Evolutionary conservation across 2,113 vertebrate species (phyloP).

Genomic region (Xiphophorus hellerii): DNA sequence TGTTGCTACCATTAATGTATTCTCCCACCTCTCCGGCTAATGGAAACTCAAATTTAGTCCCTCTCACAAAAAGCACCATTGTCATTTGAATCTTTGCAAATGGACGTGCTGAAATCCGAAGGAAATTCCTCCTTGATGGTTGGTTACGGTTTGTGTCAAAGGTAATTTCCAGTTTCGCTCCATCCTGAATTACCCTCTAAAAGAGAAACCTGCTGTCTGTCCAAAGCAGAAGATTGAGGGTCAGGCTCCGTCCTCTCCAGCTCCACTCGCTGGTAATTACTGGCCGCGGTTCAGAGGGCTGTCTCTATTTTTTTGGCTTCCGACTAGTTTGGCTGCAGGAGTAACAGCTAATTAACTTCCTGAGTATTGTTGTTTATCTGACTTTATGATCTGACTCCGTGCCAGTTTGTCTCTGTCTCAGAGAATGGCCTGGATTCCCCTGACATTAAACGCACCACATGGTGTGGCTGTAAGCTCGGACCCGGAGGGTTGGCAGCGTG

Average conservation of each 20-base stretch:
- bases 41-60: constrained; percentile 59
- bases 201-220: constrained; percentile 18
- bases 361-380: constrained; percentile 71
- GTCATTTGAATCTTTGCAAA: constrained; percentile 53
- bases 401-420: constrained; percentile 41
- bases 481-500: constrained; percentile 49
- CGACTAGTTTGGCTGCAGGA: constrained; percentile 49
- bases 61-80: constrained; percentile 37
- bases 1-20: constrained; percentile 35
- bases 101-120: constrained; percentile 34
- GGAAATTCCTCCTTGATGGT: constrained; percentile 27
- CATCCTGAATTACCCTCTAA: constrained; percentile 36
- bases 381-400: constrained; percentile 63
- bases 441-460: constrained; percentile 57
- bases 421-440: constrained; percentile 25
- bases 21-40: constrained; percentile 48
- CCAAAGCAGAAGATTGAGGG: constrained; percentile 16
- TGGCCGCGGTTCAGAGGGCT: constrained; percentile 20
- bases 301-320: constrained; percentile 50
- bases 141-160: constrained; percentile 44
- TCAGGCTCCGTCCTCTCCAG: constrained; percentile 31
- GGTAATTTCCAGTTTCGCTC: constrained; percentile 47
- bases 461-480: constrained; percentile 42
- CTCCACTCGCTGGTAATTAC: constrained; percentile 39
- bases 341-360: constrained; percentile 68